Percentiles rank a stretch among this genome's conserved stretches.
phyloP scores from a whole-genome alignment of 2,888 invertebrate species.

The Plebejus anna region DNA sequence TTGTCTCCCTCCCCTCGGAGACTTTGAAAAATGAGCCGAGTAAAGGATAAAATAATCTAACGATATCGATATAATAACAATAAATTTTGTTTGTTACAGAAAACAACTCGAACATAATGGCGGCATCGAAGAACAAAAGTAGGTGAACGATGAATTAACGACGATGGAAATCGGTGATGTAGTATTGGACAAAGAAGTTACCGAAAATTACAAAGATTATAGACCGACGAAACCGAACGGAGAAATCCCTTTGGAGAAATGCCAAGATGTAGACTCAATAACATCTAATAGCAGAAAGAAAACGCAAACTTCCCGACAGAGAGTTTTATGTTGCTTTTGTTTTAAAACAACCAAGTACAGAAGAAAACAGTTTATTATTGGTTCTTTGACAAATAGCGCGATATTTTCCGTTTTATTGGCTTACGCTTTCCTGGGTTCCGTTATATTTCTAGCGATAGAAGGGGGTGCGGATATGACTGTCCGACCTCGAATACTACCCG shows the following conservation, averaged over 20 bases:
- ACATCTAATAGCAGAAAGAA: slow-evolving; percentile 73
- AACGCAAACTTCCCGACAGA: slow-evolving; percentile 71
- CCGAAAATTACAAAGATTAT: slow-evolving; percentile 75
- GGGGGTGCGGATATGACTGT: slow-evolving; percentile 81
- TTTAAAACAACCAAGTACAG: slow-evolving; percentile 77
- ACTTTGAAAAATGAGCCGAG: slow-evolving; percentile 68
- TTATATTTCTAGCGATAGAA: slow-evolving; percentile 92
- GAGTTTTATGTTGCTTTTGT: slow-evolving; percentile 77
- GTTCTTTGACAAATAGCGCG: slow-evolving; percentile 88
- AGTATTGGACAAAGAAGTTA: slow-evolving; percentile 74
- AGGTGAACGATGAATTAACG: slow-evolving; percentile 42
- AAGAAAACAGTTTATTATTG: slow-evolving; percentile 83
- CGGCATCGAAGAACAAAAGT: slow-evolving; percentile 51
- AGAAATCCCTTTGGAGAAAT: slow-evolving; percentile 75
- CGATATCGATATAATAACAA: slow-evolving; percentile 37
- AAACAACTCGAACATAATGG: slow-evolving; percentile 49
- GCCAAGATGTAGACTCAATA: slow-evolving; percentile 76
- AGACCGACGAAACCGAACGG: slow-evolving; percentile 76
- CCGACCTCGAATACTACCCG: slow-evolving; percentile 70
- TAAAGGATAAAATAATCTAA: slow-evolving; percentile 44
- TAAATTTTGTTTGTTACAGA: slow-evolving; percentile 64
- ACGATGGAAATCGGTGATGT: slow-evolving; percentile 76
- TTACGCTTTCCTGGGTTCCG: slow-evolving; percentile 87
- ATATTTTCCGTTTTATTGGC: slow-evolving; percentile 90
- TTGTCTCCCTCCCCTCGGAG: slow-evolving; percentile 61